Evolutionary conservation across 2,888 invertebrate species (phyloP).

Genomic region (Tipula lateralis): DNA sequence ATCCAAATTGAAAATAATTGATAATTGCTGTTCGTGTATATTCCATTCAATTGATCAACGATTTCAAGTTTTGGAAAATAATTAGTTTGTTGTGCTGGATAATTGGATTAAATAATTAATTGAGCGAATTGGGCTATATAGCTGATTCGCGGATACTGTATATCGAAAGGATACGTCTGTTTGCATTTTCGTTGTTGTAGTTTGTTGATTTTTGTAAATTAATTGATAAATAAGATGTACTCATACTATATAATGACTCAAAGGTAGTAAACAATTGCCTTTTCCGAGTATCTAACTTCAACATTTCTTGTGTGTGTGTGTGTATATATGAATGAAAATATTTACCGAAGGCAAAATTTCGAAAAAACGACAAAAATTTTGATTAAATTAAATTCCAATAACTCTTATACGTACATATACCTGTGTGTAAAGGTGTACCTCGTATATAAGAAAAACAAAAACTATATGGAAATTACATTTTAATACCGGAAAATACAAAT

Average conservation of each 20-base stretch:
- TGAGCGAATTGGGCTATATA: too few species aligned
- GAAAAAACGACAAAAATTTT: background rate
- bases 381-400: background rate
- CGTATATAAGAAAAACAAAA: background rate
- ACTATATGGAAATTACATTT: background rate
- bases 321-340: background rate
- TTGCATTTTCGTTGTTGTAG: too few species aligned
- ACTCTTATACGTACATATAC: background rate
- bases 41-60: too few species aligned
- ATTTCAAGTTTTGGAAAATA: too few species aligned
- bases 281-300: background rate
- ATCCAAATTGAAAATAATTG: too few species aligned
- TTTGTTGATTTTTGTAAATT: too few species aligned
- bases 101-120: too few species aligned
- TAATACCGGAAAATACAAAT: background rate
- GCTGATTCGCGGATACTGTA: too few species aligned
- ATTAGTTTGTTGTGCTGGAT: too few species aligned
- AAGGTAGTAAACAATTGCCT: background rate
- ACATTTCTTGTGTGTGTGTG: background rate
- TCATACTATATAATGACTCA: background rate
- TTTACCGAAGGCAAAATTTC: background rate
- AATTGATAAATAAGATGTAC: too few species aligned
- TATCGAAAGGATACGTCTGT: too few species aligned
- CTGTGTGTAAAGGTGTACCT: background rate
- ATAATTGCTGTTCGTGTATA: too few species aligned